A percentile compares a stretch with the other conserved stretches of the same genome.
Conservation (phyloP, 2,797 vertebrate genomes). For the Sylvilagus floridanus region DNA sequence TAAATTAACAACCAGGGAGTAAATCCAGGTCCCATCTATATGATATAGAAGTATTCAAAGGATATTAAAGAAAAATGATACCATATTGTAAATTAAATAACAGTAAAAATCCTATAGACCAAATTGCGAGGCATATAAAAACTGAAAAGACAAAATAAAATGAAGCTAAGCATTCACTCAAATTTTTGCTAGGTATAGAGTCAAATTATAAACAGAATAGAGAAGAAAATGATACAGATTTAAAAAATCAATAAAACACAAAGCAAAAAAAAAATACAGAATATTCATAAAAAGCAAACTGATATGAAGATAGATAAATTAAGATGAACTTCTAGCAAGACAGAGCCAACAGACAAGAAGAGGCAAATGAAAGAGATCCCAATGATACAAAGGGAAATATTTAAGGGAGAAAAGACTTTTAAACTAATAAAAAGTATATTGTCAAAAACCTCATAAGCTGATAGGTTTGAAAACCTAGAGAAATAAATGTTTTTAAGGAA, state of each 20-base stretch:
- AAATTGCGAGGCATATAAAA: neutral
- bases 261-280: neutral
- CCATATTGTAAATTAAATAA: constrained; percentile 23
- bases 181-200: neutral
- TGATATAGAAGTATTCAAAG: neutral
- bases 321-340: neutral
- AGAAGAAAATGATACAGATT: neutral
- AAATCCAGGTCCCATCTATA: neutral
- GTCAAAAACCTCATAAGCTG: neutral
- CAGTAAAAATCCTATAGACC: neutral
- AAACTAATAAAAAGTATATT: neutral
- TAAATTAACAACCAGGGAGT: neutral
- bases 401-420: neutral
- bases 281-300: constrained; percentile 2
- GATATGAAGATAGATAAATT: neutral
- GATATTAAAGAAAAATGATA: neutral
- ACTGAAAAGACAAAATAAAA: neutral
- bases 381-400: neutral
- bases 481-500: neutral
- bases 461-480: neutral
- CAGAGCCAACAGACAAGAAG: neutral
- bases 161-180: neutral
- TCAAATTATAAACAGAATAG: neutral
- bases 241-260: neutral
- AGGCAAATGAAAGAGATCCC: neutral